Evolutionary conservation across 2,888 invertebrate species (phyloP), one percentile per base, ranked within the genome.

Genomic region (Nowickia ferox): DNA sequence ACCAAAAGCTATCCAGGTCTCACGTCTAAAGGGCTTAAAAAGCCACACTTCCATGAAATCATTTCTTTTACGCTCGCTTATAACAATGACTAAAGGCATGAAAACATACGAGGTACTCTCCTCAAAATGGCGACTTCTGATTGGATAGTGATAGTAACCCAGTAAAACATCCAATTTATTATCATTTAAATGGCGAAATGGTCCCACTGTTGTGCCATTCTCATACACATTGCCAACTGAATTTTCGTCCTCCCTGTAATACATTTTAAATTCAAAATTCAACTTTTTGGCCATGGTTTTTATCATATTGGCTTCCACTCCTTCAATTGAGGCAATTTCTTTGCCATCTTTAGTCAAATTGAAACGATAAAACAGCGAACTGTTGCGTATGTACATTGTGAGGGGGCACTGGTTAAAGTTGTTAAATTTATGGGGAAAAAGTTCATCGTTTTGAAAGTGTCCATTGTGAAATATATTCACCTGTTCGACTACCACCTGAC

Each of bases 401-500:
- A 87, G 10, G 11, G 78, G 72, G 19, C 87, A 87, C 11, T 72
- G 72, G 55, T 87, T 42, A 30, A 87, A 84, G 66, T 87, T 82
- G 3, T 30, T 10, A n/a, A 84, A 72, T 42, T 84, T 82, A 15
- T 82, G 30, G 19, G 81, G 81, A 63, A 84, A 82, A 1, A 84
- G 38, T 44, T 82, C 76, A 0, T 42, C 13, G 10, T 69, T 51
- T 65, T 61, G 51, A 48, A 87, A 78, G 8, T 13, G 17, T 13
- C 82, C 87, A 15, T 84, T 87, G 6, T 10, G 44, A 53, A 82
- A 87, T n/a, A 42, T 11, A 51, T 84, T 84, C 46, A 84, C 74
- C 22, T 77, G 51, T 38, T 77, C n/a, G 2, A 61, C 61, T 8
- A 48, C 17, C 11, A 71, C 82, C 19, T 79, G 17, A 10, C 71